Evolutionary conservation across 30 jellyfish, hydroid and myxozoan species (phyloP).

Genomic region (Morbakka virulenta): DNA sequence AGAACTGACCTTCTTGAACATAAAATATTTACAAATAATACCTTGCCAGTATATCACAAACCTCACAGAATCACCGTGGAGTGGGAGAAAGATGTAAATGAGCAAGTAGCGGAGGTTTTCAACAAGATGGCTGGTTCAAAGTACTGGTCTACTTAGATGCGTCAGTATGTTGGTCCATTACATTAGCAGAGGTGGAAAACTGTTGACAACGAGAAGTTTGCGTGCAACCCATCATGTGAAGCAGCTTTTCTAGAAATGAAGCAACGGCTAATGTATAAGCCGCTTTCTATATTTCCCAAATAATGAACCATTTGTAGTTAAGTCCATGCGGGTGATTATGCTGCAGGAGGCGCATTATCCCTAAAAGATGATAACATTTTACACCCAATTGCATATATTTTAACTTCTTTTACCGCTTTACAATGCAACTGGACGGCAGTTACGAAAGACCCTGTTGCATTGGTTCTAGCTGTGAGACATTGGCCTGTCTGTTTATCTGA

Average conservation of each 20-base stretch:
- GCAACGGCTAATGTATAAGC: neutral
- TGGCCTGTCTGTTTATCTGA: slow-evolving; percentile 19
- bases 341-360: neutral
- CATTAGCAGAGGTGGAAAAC: neutral
- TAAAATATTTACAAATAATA: slow-evolving; percentile 14
- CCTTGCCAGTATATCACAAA: slow-evolving; percentile 27
- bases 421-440: slow-evolving; percentile 39
- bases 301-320: slow-evolving; percentile 4
- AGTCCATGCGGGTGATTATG: slow-evolving; percentile 7
- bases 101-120: slow-evolving; percentile 39
- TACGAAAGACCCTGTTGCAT: slow-evolving; percentile 40
- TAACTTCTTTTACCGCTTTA: slow-evolving; percentile 21
- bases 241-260: slow-evolving; percentile 3
- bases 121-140: too few relatives aligned
- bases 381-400: slow-evolving; percentile 41
- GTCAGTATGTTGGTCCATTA: neutral
- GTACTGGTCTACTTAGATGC: too few relatives aligned
- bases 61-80: slow-evolving; percentile 21
- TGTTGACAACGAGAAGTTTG: slow-evolving; percentile 13
- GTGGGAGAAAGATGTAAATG: slow-evolving; percentile 44
- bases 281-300: neutral
- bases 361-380: neutral
- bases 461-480: slow-evolving; percentile 20
- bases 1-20: slow-evolving; percentile 1
- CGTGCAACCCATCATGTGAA: slow-evolving; percentile 3